Base-by-base conservation (phyloP, 2,113 vertebrate genomes). In the Lepisosteus osseus region DNA sequence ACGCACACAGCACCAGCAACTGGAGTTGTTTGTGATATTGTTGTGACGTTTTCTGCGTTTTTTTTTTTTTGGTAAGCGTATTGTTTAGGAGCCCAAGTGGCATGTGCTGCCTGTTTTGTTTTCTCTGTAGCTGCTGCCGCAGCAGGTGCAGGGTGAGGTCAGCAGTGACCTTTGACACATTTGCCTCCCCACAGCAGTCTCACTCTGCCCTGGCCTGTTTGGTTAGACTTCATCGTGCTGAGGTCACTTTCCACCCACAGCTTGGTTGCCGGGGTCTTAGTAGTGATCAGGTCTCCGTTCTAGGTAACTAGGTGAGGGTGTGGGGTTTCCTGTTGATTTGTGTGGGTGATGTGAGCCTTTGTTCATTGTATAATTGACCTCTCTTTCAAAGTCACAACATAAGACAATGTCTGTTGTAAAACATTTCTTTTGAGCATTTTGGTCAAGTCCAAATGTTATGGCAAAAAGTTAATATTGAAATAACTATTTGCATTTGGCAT, bases 241-340 rank as follows among this genome's bases (percentile, higher is more conserved):
- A 6, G 14, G 15, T 63, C 61, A 63, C n/a, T 17, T 17, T n/a
- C 44, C 43, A 14, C 13, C 14, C 42, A 9, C 64, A 66, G 11
- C 9, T 5, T 12, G 43, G 56, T 61, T 67, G 44, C 71, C 59
- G 56, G 63, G 57, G 42, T 65, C 55, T 7, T 70, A 72, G 47
- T 54, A 44, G 9, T 47, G 13, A 29, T 29, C 29, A 29, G 29
- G 2, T 2, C 61, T 41, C 54, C 75, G 86, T 80, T 87, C 78
- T 74, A 68, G 55, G 74, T 43, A 63, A 69, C 29, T 68, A 15
- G 65, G 56, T n/a, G 56, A 14, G 11, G 56, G 11, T 59, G 47
- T 17, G 65, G 72, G 77, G 80, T 84, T 51, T 90, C 86, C 87
- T 90, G 86, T 88, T 89, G 84, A 71, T 77, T 72, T 78, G 69